A percentile compares a stretch with the other conserved stretches of the same genome.
Conservation (phyloP, 2,113 vertebrate species). For the Eira barbara region DNA sequence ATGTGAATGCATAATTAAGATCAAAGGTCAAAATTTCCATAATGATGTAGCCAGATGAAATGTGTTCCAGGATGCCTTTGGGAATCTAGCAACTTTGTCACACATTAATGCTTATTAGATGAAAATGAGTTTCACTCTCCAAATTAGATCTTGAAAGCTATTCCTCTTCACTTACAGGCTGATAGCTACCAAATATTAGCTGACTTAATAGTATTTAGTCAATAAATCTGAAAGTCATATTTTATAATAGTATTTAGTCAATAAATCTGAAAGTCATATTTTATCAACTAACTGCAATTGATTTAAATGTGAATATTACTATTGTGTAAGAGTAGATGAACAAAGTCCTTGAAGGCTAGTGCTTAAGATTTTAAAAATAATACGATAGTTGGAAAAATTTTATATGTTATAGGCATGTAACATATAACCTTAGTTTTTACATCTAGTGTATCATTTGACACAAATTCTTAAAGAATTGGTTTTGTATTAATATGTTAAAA, state of each 20-base stretch:
- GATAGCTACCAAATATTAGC: not conserved
- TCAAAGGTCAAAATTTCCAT: conserved; percentile 77
- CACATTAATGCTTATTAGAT: conserved; percentile 64
- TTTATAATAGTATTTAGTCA: conserved; percentile 7
- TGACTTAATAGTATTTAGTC: conserved; percentile 16
- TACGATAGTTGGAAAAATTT: conserved; percentile 47
- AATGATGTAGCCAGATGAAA: conserved; percentile 74
- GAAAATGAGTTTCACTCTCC: conserved; percentile 66
- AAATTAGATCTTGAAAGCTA: conserved; percentile 56
- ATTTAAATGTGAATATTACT: conserved; percentile 59
- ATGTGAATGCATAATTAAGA: conserved; percentile 76
- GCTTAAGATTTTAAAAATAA: conserved; percentile 64
- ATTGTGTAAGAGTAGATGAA: conserved; percentile 53
- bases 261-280: conserved; percentile 29
- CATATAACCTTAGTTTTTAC: conserved; percentile 72
- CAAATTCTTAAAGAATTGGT: not conserved
- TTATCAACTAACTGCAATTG: conserved; percentile 43
- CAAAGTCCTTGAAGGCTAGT: conserved; percentile 57
- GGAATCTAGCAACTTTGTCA: conserved; percentile 66
- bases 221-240: conserved; percentile 25
- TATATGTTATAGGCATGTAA: conserved; percentile 54
- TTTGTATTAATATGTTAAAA: conserved; percentile 61
- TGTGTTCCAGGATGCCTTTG: conserved; percentile 63
- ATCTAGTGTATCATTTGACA: conserved; percentile 55
- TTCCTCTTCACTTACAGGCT: conserved; percentile 22